phyloP scores from a whole-genome alignment of 2,888 invertebrate genomes.

The Sesia bembeciformis region DNA sequence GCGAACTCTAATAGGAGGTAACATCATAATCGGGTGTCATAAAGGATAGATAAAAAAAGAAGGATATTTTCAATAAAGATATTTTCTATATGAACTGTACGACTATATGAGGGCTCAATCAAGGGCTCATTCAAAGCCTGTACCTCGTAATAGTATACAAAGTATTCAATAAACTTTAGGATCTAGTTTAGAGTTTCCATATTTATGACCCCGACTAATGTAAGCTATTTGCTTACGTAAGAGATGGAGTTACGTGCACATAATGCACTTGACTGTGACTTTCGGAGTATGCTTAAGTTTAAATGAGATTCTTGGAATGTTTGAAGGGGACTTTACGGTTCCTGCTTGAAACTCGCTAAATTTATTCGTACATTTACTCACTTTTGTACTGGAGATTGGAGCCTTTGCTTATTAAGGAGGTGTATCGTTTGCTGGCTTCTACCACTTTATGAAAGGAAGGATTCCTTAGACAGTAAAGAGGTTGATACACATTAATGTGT shows the following conservation, averaged over 20 bases:
- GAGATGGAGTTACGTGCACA: conserved; percentile 17
- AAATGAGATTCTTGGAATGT: conserved; percentile 51
- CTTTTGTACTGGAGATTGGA: too few relatives aligned
- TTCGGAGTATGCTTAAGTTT: conserved; percentile 42
- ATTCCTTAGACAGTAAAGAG: too few relatives aligned
- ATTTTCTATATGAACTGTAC: too few relatives aligned
- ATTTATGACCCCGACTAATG: conserved; percentile 20
- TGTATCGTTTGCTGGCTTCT: too few relatives aligned
- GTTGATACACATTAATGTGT: too few relatives aligned
- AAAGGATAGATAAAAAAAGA: too few relatives aligned
- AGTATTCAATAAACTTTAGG: not conserved
- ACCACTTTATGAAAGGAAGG: too few relatives aligned
- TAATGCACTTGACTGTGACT: conserved; percentile 36
- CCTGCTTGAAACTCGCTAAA: not conserved
- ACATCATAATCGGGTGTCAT: too few relatives aligned
- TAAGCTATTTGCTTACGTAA: conserved; percentile 20
- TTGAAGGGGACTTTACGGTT: conserved; percentile 36
- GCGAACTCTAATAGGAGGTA: too few relatives aligned
- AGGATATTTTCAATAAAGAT: too few relatives aligned
- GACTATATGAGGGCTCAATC: not conserved
- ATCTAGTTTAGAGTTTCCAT: conserved; percentile 17
- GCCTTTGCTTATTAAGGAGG: too few relatives aligned
- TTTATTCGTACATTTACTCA: not conserved
- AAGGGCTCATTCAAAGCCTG: not conserved
- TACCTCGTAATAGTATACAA: not conserved